A percentile compares a stretch with the other conserved stretches of the same genome.
Conservation (phyloP, 2,113 vertebrate genomes). For the Platichthys flesus region DNA sequence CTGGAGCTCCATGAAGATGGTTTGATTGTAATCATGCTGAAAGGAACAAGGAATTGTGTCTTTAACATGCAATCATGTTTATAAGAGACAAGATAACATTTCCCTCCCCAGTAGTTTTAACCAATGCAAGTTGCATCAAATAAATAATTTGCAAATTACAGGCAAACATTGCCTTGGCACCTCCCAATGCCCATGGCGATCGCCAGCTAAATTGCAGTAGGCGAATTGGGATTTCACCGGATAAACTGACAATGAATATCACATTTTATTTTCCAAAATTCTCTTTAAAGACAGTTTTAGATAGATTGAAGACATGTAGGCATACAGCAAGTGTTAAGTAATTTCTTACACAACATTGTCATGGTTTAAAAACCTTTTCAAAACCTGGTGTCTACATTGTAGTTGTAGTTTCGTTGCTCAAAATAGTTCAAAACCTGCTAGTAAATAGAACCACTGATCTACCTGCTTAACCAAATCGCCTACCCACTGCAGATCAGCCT, state of each 20-base stretch:
- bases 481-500: neutral
- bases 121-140: no score
- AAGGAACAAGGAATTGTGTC: neutral
- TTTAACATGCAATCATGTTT: neutral
- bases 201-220: no score
- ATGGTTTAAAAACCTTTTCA: no score
- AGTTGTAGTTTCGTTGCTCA: neutral
- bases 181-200: no score
- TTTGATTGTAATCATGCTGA: constrained; percentile 15
- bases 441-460: neutral
- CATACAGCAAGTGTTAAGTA: no score
- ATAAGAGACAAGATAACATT: neutral
- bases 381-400: neutral
- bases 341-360: neutral
- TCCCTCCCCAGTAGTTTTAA: neutral
- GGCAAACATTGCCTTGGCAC: no score
- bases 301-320: no score
- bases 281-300: no score
- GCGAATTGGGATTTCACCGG: no score
- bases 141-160: no score
- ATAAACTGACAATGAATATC: no score
- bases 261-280: no score
- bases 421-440: neutral
- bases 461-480: neutral
- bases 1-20: constrained; percentile 21